phyloP scores from a whole-genome alignment of 2,113 vertebrate species.

The Arizona elegans region DNA sequence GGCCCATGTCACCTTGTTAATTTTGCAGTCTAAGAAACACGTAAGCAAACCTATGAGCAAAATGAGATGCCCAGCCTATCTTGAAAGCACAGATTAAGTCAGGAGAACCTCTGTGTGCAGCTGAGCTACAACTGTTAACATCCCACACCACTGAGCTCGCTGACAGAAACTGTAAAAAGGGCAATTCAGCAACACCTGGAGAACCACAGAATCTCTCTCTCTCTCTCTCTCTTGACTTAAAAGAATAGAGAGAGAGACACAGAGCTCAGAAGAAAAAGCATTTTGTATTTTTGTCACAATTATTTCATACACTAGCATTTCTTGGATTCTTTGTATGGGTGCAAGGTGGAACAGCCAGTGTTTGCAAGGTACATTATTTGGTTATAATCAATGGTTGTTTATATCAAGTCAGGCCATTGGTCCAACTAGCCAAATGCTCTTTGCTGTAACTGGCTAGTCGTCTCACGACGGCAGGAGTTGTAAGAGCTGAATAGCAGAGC shows the following conservation, averaged over 20 bases:
- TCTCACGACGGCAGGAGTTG: background rate
- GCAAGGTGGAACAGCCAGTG: background rate
- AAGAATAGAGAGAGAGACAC: background rate
- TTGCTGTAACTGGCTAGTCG: background rate
- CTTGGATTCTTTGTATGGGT: background rate
- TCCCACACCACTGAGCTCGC: background rate
- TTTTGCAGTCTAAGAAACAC: background rate
- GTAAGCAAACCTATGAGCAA: background rate
- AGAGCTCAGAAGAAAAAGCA: background rate
- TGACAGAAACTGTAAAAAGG: background rate
- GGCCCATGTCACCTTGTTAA: background rate
- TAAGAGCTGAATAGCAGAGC: background rate
- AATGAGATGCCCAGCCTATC: background rate
- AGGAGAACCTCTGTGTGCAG: background rate
- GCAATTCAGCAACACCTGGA: background rate
- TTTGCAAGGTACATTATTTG: background rate
- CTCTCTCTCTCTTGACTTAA: background rate
- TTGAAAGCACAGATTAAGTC: background rate
- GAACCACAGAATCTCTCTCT: background rate
- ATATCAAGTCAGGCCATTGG: background rate
- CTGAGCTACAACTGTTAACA: background rate
- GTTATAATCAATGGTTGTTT: background rate
- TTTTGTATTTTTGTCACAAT: background rate
- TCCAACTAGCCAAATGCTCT: background rate
- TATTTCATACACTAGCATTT: background rate